A percentile compares a stretch with the other conserved stretches of the same genome.
These are phyloP conservation scores for Ailurus styani DNA, from an alignment of 2,113 vertebrate species.

Conservation along the genomic window DNA sequence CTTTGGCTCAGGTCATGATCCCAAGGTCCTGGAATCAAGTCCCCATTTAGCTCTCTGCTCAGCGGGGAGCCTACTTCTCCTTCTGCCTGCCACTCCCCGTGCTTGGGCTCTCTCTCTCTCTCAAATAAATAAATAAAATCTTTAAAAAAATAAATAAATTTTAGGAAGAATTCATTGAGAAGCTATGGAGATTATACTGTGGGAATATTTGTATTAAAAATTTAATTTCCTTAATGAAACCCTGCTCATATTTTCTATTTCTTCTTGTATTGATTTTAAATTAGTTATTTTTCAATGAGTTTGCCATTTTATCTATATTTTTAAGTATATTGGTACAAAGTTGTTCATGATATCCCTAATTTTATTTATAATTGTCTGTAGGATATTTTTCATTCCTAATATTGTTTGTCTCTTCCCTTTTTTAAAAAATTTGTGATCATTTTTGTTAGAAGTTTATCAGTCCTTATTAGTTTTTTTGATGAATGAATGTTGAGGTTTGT, in stretches of 20 bases:
- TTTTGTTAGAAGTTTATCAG: background rate
- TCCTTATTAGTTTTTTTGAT: background rate
- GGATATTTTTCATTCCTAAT: background rate
- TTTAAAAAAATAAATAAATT: too few species aligned
- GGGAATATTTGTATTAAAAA: background rate
- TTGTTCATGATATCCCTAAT: background rate
- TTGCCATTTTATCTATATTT: background rate
- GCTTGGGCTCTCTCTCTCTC: too few species aligned
- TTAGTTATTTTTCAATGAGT: background rate
- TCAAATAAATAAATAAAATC: too few species aligned
- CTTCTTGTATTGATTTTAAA: background rate
- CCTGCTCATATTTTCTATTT: background rate
- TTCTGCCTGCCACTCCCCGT: too few species aligned
- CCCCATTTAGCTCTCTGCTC: too few species aligned
- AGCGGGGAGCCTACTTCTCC: too few species aligned
- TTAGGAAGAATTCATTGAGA: background rate
- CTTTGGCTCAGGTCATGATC: too few species aligned
- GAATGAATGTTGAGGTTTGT: background rate
- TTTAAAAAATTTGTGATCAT: background rate
- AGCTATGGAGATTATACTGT: background rate
- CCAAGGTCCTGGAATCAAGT: too few species aligned
- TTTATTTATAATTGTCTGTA: background rate
- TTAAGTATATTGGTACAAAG: background rate
- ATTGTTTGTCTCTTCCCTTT: background rate
- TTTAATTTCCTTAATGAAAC: background rate